Evolutionary conservation across 2,113 vertebrate species (phyloP).

Genomic region (Reinhardtius hippoglossoides): DNA sequence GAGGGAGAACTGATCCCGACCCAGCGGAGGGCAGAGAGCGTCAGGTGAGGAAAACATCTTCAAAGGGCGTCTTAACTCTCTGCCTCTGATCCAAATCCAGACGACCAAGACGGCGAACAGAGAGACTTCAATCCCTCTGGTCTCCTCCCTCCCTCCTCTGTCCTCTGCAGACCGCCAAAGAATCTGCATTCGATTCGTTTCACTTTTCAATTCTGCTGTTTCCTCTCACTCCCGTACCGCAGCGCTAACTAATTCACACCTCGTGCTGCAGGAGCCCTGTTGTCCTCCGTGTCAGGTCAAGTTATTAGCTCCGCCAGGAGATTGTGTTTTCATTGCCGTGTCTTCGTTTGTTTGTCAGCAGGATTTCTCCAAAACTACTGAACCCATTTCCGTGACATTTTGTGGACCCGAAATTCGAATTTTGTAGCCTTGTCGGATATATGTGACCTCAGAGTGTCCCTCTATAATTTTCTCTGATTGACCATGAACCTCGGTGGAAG

Average conservation of each 20-base stretch:
- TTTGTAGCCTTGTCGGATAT: too few species aligned
- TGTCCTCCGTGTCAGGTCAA: background rate
- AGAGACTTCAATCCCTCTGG: constrained; percentile 39
- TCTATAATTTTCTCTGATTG: too few species aligned
- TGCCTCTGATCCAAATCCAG: constrained; percentile 72
- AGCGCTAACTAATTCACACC: background rate
- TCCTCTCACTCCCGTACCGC: constrained; percentile 4
- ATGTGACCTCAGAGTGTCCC: too few species aligned
- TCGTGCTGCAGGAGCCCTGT: background rate
- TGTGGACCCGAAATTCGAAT: too few species aligned
- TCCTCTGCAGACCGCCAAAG: constrained; percentile 15
- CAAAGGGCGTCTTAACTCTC: constrained; percentile 68
- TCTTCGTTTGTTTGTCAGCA: background rate
- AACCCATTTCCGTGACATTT: too few species aligned
- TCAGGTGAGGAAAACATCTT: constrained; percentile 65
- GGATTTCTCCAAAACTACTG: too few species aligned
- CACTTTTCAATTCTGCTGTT: background rate
- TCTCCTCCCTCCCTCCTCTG: constrained; percentile 14
- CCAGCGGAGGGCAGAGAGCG: constrained; percentile 27
- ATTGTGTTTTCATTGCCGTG: background rate
- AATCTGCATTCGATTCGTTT: constrained; percentile 24
- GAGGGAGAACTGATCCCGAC: background rate
- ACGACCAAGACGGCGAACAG: constrained; percentile 38
- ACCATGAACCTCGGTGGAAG: background rate
- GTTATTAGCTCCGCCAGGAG: background rate